Evolutionary conservation across 2,888 invertebrate species (phyloP), one percentile per base, ranked within the genome.

Genomic region (Leucania comma): DNA sequence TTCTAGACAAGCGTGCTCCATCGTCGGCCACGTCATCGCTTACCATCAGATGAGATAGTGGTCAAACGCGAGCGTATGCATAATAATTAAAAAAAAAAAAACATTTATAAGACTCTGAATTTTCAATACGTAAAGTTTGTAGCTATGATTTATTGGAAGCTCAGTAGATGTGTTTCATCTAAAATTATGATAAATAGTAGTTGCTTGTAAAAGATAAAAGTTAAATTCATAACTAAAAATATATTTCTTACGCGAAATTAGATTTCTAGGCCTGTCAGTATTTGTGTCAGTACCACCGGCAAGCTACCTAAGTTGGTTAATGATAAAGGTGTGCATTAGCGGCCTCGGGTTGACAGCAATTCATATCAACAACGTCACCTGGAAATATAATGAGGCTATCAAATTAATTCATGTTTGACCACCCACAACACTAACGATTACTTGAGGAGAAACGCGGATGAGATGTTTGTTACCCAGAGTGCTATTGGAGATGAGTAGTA

Each of bases 301-400:
- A 38, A 35, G 57, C 57, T 14, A 22, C 26, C 29, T 29, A 60
- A 42, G 64, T 65, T 57, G 66, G 62, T 72, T 60, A 67, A 78
- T 78, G 62, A 59, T 66, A 42, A 61, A 51, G 58, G 51, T 24
- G 53, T 67, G 59, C 67, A 51, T 71, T 67, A 68, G 66, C 61
- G 59, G 69, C 53, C 60, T 12, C 38, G 53, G 64, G 38, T 78
- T 67, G 38, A 38, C 51, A n/a, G 66, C 32, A 26, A 56, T 29
- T 72, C 58, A 2, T 51, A 54, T 56, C 63, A 63, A 22, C 63
- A 63, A 22, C 38, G 60, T 62, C 58, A 51, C 50, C 62, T 72
- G 50, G 42, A 78, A 70, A 50, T 54, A 24, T 60, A 62, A 72
- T 62, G 66, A 66, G 38, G 53, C 20, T n/a, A 50, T n/a, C 42